Evolutionary conservation across 2,797 vertebrate genomes (phyloP).

Genomic region (Euthynnus affinis): DNA sequence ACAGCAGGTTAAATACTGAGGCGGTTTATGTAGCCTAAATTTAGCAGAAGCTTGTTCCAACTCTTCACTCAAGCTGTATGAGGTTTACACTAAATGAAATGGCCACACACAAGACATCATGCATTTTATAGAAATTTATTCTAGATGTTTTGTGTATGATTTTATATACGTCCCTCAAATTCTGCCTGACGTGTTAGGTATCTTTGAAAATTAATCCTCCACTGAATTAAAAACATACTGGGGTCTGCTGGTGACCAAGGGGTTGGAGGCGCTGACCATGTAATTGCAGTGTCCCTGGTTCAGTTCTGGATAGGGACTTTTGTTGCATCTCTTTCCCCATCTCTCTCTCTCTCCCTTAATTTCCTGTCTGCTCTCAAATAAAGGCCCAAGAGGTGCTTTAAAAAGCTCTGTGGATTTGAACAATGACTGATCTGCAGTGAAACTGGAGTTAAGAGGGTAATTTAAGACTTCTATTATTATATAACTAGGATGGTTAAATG

Average conservation of each 20-base stretch:
- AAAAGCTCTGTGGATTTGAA: not conserved
- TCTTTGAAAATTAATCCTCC: not conserved
- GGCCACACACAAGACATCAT: not conserved
- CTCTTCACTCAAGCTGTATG: not conserved
- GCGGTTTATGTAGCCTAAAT: not conserved
- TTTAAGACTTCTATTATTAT: not conserved
- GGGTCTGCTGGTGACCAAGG: not conserved
- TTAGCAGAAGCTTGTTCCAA: not conserved
- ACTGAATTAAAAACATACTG: not conserved
- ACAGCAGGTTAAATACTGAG: not conserved
- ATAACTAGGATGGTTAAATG: not conserved
- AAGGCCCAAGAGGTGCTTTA: no score
- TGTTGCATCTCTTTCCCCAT: not conserved
- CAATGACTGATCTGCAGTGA: not conserved
- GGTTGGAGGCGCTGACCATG: not conserved
- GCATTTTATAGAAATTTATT: not conserved
- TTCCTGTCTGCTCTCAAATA: not conserved
- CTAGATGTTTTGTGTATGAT: not conserved
- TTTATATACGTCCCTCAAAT: not conserved
- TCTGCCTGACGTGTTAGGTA: not conserved
- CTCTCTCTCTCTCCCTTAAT: not conserved
- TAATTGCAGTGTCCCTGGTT: not conserved
- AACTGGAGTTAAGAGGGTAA: not conserved
- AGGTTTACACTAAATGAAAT: not conserved
- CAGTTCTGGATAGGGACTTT: not conserved